Evolutionary conservation across 1,140 invertebrate species (phyloP).

Genomic region (Chionoecetes opilio): DNA sequence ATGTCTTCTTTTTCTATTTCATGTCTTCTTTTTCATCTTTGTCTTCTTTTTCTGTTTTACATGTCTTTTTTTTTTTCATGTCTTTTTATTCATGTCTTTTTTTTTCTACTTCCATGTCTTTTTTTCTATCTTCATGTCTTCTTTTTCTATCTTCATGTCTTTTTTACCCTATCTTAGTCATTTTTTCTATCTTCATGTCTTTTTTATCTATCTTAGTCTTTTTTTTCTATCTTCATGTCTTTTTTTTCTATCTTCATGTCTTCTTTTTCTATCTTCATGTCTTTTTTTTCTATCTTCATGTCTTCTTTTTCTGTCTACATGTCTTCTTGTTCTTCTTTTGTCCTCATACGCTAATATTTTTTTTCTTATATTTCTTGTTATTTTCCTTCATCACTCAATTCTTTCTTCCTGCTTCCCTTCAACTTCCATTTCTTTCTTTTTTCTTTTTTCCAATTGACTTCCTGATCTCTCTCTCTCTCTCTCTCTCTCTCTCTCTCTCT

Average conservation of each 20-base stretch:
- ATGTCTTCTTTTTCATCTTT: neutral
- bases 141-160: no score
- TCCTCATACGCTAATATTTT: neutral
- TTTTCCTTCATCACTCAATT: neutral
- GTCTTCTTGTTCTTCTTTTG: neutral
- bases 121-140: no score
- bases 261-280: neutral
- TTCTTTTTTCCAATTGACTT: neutral
- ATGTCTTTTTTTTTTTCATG: no score
- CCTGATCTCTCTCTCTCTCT: neutral
- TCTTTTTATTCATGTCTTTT: no score
- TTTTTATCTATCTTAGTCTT: no score
- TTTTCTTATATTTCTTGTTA: neutral
- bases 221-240: no score
- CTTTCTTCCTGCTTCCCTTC: neutral
- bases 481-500: conserved; percentile 33
- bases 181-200: no score
- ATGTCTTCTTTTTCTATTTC: conserved; percentile 12
- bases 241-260: neutral
- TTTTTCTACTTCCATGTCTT: no score
- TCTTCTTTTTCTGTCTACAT: neutral
- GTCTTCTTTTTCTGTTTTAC: no score
- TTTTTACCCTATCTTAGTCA: no score
- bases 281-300: neutral
- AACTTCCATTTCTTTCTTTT: neutral